These are phyloP conservation scores for Cynoglossus semilaevis DNA, from an alignment of 2,113 vertebrate species.

Conservation along the genomic window DNA sequence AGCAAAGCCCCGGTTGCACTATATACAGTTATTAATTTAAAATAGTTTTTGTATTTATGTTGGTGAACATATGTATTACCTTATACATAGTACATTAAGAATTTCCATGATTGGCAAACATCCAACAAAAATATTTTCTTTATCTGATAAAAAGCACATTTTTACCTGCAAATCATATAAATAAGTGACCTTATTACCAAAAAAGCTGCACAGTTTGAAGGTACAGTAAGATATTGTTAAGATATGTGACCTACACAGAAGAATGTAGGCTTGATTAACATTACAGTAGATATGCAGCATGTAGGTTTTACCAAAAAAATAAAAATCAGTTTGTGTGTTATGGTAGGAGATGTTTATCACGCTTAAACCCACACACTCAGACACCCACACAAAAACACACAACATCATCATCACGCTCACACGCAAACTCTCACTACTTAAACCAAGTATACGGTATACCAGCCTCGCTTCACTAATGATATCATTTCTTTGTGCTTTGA, in stretches of 20 bases:
- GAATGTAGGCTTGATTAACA: slow-evolving; percentile 80
- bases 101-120: slow-evolving; percentile 80
- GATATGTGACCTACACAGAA: slow-evolving; percentile 75
- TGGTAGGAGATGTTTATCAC: slow-evolving; percentile 69
- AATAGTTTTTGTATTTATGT: slow-evolving; percentile 65
- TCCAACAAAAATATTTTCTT: slow-evolving; percentile 71
- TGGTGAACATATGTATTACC: slow-evolving; percentile 75
- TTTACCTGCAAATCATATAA: slow-evolving; percentile 83
- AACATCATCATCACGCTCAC: slow-evolving; percentile 80
- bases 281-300: slow-evolving; percentile 90
- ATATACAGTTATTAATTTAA: slow-evolving; percentile 77
- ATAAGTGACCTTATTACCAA: slow-evolving; percentile 79
- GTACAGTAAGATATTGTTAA: slow-evolving; percentile 77
- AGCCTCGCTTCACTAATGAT: slow-evolving; percentile 81
- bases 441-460: slow-evolving; percentile 41
- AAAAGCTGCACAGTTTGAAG: slow-evolving; percentile 88
- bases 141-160: slow-evolving; percentile 82
- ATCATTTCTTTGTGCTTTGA: slow-evolving; percentile 45
- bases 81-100: slow-evolving; percentile 77
- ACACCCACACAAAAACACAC: slow-evolving; percentile 52
- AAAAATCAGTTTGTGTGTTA: slow-evolving; percentile 69
- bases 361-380: slow-evolving; percentile 80
- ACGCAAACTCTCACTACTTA: slow-evolving; percentile 80
- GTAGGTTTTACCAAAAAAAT: slow-evolving; percentile 55
- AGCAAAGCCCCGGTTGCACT: slow-evolving; percentile 51